These are phyloP conservation scores for Phortica variegata DNA, from an alignment of 1,140 invertebrate genomes.

Conservation along the genomic window DNA sequence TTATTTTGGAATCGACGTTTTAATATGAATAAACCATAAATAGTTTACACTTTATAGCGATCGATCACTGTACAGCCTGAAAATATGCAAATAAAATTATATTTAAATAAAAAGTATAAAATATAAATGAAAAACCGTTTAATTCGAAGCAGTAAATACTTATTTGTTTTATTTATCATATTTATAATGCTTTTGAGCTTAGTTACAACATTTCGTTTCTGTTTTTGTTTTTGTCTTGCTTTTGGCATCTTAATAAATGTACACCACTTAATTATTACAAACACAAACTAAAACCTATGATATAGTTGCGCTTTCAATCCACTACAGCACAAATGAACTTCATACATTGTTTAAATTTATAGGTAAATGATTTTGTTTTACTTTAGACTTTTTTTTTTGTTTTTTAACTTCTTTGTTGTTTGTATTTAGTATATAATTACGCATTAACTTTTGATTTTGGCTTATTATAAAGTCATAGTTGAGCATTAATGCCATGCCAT, in stretches of 20 bases:
- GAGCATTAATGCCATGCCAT: no score
- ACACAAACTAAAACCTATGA: conserved; percentile 51
- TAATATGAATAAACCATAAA: no score
- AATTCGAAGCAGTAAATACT: conserved; percentile 10
- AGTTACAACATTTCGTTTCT: conserved; percentile 19
- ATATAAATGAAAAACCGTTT: not conserved
- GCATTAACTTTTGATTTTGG: no score
- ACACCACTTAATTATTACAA: conserved; percentile 43
- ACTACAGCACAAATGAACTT: conserved; percentile 11
- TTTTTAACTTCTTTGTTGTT: no score
- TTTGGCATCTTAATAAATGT: conserved; percentile 32
- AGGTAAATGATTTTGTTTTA: conserved; percentile 3
- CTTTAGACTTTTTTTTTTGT: conserved; percentile 6
- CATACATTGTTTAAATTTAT: conserved; percentile 25
- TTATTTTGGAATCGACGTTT: no score
- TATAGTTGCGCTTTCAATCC: conserved; percentile 25
- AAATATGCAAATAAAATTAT: no score
- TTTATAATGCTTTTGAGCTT: conserved; percentile 35
- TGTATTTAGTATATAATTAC: no score
- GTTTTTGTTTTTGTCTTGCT: conserved; percentile 14
- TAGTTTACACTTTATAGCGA: no score
- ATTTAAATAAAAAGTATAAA: conserved; percentile 3
- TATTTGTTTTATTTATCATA: conserved; percentile 14
- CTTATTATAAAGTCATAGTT: no score
- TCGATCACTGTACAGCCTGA: no score